Evolutionary conservation across 2,113 vertebrate genomes (phyloP), one percentile per base, ranked within the genome.

Genomic region (Emydocephalus ijimae): DNA sequence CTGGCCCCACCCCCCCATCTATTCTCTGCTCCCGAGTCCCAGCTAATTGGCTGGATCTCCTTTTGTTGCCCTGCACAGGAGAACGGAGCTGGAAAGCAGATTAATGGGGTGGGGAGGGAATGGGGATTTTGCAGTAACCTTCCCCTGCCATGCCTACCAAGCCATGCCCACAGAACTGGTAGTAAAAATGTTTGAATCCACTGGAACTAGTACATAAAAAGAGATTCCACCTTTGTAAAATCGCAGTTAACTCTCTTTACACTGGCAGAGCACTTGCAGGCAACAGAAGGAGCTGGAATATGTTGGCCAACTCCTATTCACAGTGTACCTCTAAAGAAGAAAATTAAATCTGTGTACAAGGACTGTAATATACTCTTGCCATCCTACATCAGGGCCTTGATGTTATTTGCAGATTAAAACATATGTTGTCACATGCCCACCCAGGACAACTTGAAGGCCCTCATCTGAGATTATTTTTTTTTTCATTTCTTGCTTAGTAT

Each of bases 221-320:
- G 90, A 94, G 90, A 92, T 91, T 39, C 0, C 0, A 29, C 23
- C 81, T 91, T 89, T 69, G 93, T 89, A 94, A 93, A 52, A 89
- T 2, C 0, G 0, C 0, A 3, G 91, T 96, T 96, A 96, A 96
- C 95, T 91, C 94, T 95, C 90, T 94, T 96, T 92, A 92, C 88
- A 61, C 91, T 92, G 91, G 92, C 89, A 96, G 69, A 45, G 85
- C 43, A 21, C 61, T 90, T n/a, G 20, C 10, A 9, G 18, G n/a
- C 18, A 90, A 90, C 48, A 34, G 92, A 14, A 0, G 15, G 74
- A 59, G 2, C 8, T 69, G 86, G 86, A 74, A 69, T 48, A 90
- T 69, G 39, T 89, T 6, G 18, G 87, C 0, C 4, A 14, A 93
- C 87, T 93, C 92, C 87, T 93, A 23, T 93, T 92, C 89, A 89